Base-by-base conservation (phyloP, 2,797 vertebrate genomes). In the Propithecus deckenii region DNA sequence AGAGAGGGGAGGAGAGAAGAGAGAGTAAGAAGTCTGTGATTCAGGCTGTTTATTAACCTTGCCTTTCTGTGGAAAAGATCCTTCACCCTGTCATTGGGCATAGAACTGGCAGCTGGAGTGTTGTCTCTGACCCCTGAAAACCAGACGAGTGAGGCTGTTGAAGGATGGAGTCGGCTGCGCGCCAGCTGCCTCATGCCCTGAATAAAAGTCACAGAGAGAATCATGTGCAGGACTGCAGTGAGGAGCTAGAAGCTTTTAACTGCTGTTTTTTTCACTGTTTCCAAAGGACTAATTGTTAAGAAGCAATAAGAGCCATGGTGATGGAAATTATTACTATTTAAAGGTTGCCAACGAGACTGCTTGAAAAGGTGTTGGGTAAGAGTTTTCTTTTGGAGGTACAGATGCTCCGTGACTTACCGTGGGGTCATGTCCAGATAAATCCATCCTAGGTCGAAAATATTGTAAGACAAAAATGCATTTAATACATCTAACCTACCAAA, bases 251-350 rank as follows among this genome's bases (percentile, higher is more conserved):
- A 76, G 84, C 23, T 92, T 84, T 95, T 43, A 95, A 92, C 65
- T 65, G 18, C 67, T 65, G 72, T 85, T 87, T 97, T 97, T 69
- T 97, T 97, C 86, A 57, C 57, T 67, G 67, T 59, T 97, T 95
- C 88, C 43, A 89, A 97, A 94, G 91, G 50, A n/a, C 86, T 94
- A 67, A 25, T 78, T 89, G 63, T 93, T 69, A 97, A 98, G 96
- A 81, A 91, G 55, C 93, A 91, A 46, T 76, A 86, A 94, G 59
- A 50, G 18, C 80, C 38, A 0, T 93, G 86, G 85, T 95, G 95
- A 94, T 86, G 80, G 95, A 98, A 50, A 89, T 80, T 48, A 86
- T 92, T 75, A 59, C 78, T 95, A 63, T 3, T 85, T 86, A 78
- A 97, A 59, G 92, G 78, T 81, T 83, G 57, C 48, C 76, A 91